Evolutionary conservation across 2,888 invertebrate species (phyloP).

Genomic region (Nemotelus pantherinus): DNA sequence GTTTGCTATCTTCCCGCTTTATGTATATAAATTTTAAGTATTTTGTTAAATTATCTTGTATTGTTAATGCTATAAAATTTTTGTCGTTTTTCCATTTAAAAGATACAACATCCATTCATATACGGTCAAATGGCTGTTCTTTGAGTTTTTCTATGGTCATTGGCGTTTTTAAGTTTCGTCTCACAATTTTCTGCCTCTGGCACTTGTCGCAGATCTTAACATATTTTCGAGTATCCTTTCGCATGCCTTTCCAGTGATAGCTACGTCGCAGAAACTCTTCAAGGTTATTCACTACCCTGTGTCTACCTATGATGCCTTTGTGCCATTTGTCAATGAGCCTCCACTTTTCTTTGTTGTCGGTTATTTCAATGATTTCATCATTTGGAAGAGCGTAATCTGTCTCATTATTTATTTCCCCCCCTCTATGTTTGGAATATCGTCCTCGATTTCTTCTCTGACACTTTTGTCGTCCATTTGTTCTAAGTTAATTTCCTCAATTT

Average conservation of each 20-base stretch:
- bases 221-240: not conserved
- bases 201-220: not conserved
- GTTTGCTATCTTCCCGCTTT: not conserved
- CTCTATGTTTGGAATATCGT: not conserved
- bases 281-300: not conserved
- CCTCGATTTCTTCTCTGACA: not conserved
- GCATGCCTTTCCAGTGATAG: not conserved
- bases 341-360: not conserved
- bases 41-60: constrained; percentile 7
- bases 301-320: not conserved
- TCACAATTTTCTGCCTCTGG: not conserved
- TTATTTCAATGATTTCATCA: not conserved
- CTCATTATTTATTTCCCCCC: not conserved
- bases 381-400: not conserved
- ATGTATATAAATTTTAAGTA: not conserved
- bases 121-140: not conserved
- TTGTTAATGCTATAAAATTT: not conserved
- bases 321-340: not conserved
- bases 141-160: not conserved
- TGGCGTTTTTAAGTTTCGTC: not conserved
- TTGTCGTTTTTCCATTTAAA: not conserved
- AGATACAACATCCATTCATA: not conserved
- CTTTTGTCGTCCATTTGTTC: not conserved
- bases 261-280: not conserved
- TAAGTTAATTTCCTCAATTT: not conserved